Conservation (phyloP, 53 echinoderm and acorn worm genomes). For the Hippasteria phrygiana region DNA sequence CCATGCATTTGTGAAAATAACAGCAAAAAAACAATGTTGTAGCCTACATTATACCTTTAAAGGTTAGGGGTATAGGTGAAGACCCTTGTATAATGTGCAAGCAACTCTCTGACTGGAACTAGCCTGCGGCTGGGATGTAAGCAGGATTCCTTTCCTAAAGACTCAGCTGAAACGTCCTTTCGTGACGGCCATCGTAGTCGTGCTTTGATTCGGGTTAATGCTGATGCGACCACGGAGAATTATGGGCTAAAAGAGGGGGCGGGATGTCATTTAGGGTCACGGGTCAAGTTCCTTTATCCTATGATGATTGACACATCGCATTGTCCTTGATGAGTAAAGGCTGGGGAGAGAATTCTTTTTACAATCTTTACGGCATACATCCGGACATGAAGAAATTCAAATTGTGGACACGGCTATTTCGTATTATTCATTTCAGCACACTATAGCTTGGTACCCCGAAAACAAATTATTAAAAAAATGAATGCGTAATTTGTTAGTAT, state of each 20-base stretch:
- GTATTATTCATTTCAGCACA: too few species aligned
- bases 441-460: too few species aligned
- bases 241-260: neutral
- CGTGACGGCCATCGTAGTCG: neutral
- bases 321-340: neutral
- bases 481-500: too few species aligned
- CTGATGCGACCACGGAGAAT: neutral
- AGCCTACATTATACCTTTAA: too few species aligned
- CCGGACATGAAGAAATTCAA: neutral
- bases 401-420: too few species aligned
- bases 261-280: neutral
- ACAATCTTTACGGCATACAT: neutral
- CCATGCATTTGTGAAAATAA: too few species aligned
- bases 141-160: neutral
- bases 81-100: neutral
- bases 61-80: slow-evolving; percentile 7
- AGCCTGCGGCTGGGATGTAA: neutral
- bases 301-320: slow-evolving; percentile 10
- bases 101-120: neutral
- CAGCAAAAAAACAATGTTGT: too few species aligned
- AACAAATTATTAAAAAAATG: too few species aligned
- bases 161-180: slow-evolving; percentile 10
- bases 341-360: neutral
- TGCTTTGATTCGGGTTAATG: slow-evolving; percentile 4
- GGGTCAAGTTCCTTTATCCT: slow-evolving; percentile 34